phyloP scores from a whole-genome alignment of 2,888 invertebrate species.

The Kuschelorhynchus macadamiae region DNA sequence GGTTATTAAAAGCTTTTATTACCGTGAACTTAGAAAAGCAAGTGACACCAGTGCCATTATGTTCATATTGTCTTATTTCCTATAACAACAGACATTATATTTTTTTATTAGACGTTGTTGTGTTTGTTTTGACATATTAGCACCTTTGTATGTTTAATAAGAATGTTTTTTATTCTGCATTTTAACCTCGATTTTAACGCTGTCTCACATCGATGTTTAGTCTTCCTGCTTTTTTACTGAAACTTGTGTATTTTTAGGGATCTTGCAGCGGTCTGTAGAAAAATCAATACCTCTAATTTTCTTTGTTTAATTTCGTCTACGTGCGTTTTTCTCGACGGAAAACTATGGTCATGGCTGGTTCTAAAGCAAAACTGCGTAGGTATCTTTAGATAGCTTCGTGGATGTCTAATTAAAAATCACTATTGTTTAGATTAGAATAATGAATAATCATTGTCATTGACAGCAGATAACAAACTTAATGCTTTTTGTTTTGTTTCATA shows the following conservation, averaged over 20 bases:
- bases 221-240: constrained; percentile 50
- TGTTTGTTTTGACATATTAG: too few species aligned
- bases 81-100: too few species aligned
- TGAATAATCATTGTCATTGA: constrained; percentile 22
- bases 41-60: too few species aligned
- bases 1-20: constrained; percentile 17
- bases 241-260: constrained; percentile 22
- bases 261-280: constrained; percentile 32
- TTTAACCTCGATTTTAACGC: too few species aligned
- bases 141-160: too few species aligned
- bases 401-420: neutral
- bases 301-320: constrained; percentile 34
- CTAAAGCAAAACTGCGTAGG: constrained; percentile 11
- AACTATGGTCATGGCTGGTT: constrained; percentile 10
- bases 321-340: constrained; percentile 16
- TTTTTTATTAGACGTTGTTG: too few species aligned
- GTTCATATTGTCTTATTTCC: too few species aligned
- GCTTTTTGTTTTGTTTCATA: neutral
- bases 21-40: too few species aligned
- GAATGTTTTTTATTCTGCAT: too few species aligned
- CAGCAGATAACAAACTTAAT: constrained; percentile 2
- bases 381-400: constrained; percentile 5
- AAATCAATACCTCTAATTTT: constrained; percentile 48
- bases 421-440: constrained; percentile 9
- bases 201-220: too few species aligned